Conservation (phyloP, 2,797 vertebrate species). For the Amniataba percoides region DNA sequence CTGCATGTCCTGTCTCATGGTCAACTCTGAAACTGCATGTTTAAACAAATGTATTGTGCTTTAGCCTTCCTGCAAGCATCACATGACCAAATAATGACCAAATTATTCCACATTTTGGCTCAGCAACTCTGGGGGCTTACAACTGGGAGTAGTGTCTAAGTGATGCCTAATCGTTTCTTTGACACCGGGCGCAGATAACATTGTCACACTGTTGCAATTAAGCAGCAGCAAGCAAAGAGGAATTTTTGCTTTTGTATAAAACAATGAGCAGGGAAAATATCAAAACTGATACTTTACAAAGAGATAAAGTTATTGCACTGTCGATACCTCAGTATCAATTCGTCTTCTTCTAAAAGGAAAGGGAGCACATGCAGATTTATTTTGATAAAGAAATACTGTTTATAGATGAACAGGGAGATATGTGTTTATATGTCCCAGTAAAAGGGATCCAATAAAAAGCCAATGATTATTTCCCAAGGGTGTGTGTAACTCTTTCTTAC, state of each 20-base stretch:
- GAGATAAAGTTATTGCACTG: neutral
- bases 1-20: slow-evolving; percentile 17
- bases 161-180: slow-evolving; percentile 29
- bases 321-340: neutral
- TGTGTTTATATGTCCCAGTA: neutral
- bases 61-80: neutral
- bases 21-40: slow-evolving; percentile 10
- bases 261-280: neutral
- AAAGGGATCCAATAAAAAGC: neutral
- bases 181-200: slow-evolving; percentile 11
- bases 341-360: neutral
- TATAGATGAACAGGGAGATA: neutral
- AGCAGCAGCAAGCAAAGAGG: neutral
- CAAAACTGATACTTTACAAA: neutral
- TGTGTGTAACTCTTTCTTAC: neutral
- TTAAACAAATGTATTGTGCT: slow-evolving; percentile 28
- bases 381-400: neutral
- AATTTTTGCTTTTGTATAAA: neutral
- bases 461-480: neutral
- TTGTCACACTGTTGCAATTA: slow-evolving; percentile 7
- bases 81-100: slow-evolving; percentile 5
- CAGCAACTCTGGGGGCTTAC: slow-evolving; percentile 5
- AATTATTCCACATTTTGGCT: slow-evolving; percentile 31
- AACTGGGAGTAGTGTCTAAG: slow-evolving; percentile 4
- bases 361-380: neutral